These are phyloP conservation scores for Diplogasteroides magnus DNA, from an alignment of 1,140 invertebrate genomes.

Conservation along the genomic window DNA sequence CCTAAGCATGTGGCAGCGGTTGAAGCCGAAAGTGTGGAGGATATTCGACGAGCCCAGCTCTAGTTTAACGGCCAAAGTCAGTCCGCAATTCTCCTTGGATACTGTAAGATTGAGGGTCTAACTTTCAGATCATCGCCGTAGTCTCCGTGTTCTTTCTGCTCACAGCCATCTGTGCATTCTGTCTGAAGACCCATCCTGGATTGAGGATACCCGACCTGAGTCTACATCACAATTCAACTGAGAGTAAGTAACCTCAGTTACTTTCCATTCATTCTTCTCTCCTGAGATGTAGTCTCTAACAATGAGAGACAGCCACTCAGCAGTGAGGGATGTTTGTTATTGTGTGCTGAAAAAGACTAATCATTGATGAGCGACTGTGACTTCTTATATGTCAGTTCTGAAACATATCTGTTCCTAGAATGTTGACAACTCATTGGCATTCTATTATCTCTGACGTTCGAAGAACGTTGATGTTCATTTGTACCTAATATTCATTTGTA, in stretches of 20 bases:
- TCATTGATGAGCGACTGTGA: no score
- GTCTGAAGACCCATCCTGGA: conserved; percentile 85
- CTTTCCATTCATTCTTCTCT: conserved; percentile 63
- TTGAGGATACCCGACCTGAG: conserved; percentile 71
- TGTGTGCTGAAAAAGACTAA: no score
- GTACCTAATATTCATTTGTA: no score
- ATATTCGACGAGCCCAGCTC: conserved; percentile 85
- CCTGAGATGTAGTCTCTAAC: no score
- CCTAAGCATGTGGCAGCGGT: conserved; percentile 46
- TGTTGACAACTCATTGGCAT: no score
- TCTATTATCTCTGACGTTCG: no score
- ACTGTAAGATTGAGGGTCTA: neutral
- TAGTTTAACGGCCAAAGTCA: conserved; percentile 75
- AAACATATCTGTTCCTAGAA: no score
- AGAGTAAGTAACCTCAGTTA: conserved; percentile 73
- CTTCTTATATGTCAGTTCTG: no score
- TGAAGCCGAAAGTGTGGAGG: conserved; percentile 80
- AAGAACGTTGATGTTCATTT: no score
- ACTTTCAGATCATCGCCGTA: conserved; percentile 82
- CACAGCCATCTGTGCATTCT: conserved; percentile 92
- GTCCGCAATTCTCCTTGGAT: no score
- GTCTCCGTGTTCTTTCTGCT: conserved; percentile 97
- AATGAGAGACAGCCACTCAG: no score
- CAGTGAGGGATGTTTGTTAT: no score
- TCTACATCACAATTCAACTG: neutral